Evolutionary conservation across 2,888 invertebrate species (phyloP).

Genomic region (Metallyticus violacea): DNA sequence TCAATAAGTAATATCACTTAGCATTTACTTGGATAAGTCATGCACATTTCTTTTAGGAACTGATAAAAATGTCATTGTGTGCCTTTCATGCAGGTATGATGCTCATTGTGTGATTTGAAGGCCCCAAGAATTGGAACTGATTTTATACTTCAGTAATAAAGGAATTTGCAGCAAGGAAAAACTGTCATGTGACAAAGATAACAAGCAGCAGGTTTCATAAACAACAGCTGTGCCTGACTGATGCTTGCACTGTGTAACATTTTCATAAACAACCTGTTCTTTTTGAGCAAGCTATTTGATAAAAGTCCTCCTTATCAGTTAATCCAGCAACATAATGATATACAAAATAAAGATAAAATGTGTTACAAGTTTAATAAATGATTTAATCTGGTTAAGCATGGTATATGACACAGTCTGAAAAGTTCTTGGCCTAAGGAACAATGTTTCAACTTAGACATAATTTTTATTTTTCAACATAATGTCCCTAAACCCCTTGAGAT

Average conservation of each 20-base stretch:
- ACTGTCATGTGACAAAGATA: not conserved
- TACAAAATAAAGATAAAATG: not conserved
- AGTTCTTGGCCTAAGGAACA: no score
- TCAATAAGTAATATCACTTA: not conserved
- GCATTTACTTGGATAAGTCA: not conserved
- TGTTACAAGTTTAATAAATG: not conserved
- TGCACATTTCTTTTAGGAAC: not conserved
- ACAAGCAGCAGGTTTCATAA: no score
- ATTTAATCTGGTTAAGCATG: not conserved
- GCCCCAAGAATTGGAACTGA: not conserved
- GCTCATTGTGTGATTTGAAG: not conserved
- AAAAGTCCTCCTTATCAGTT: not conserved
- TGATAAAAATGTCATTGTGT: not conserved
- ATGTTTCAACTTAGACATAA: no score
- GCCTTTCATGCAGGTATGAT: not conserved
- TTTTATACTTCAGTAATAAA: not conserved
- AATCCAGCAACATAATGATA: no score
- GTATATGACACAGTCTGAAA: not conserved
- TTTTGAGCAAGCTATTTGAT: not conserved
- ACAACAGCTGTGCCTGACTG: not conserved
- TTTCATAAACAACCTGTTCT: not conserved
- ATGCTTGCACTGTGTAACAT: not conserved
- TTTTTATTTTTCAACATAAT: no score
- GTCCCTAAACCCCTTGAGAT: no score
- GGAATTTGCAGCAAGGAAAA: not conserved